phyloP scores from a whole-genome alignment of 2,797 vertebrate species.

The Selene dorsalis region DNA sequence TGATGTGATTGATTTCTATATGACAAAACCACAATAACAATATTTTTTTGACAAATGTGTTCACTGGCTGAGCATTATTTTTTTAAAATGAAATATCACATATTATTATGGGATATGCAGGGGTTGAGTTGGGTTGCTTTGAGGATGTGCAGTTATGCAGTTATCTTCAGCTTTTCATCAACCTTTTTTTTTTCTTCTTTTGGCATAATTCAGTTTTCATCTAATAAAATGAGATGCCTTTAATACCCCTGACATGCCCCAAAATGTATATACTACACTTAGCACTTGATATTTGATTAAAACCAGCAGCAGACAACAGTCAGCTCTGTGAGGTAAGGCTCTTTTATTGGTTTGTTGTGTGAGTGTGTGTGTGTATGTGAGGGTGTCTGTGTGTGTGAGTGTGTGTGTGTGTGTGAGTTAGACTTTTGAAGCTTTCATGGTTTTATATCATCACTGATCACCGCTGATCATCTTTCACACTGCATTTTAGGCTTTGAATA shows the following conservation, averaged over 20 bases:
- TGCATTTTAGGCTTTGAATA: constrained; percentile 29
- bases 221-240: neutral
- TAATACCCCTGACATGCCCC: neutral
- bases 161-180: no score
- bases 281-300: constrained; percentile 31
- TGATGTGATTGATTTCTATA: no score
- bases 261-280: neutral
- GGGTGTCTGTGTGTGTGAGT: constrained; percentile 2
- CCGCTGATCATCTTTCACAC: constrained; percentile 42
- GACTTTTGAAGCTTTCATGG: constrained; percentile 16
- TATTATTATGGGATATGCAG: no score
- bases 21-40: no score
- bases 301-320: constrained; percentile 21
- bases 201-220: neutral
- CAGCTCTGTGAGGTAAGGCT: constrained; percentile 20
- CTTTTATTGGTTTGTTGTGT: constrained; percentile 21
- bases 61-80: no score
- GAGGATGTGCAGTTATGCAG: no score
- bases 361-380: neutral
- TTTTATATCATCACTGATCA: constrained; percentile 27
- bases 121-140: no score
- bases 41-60: no score
- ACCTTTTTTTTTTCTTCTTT: neutral
- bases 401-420: neutral
- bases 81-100: no score